Percentiles rank a stretch among this genome's conserved stretches.
Conservation (phyloP, 2,888 invertebrate genomes). For the Acholoe squamosa region DNA sequence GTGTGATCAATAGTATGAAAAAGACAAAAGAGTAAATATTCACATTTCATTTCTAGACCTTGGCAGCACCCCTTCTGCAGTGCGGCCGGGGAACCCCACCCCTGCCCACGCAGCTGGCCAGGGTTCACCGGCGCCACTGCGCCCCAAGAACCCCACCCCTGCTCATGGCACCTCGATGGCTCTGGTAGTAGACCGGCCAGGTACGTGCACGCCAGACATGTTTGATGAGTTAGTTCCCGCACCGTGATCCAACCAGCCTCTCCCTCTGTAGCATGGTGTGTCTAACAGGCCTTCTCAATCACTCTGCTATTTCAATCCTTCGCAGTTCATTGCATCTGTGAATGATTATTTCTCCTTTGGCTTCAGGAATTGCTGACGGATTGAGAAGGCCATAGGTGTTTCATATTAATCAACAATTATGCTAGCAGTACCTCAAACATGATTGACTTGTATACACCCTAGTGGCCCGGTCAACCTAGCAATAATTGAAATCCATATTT, state of each 20-base stretch:
- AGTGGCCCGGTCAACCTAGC: too few relatives aligned
- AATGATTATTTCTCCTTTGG: too few relatives aligned
- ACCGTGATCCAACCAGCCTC: constrained; percentile 28
- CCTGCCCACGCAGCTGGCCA: constrained; percentile 79
- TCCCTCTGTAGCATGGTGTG: constrained; percentile 45
- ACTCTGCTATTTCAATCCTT: neutral
- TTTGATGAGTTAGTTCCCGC: constrained; percentile 23
- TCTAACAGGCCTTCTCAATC: neutral
- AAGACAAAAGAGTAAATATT: too few relatives aligned
- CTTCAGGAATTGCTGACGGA: neutral
- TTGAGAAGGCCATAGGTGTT: neutral
- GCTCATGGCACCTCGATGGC: constrained; percentile 71
- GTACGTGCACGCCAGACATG: constrained; percentile 41
- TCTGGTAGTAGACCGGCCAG: constrained; percentile 65
- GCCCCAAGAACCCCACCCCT: constrained; percentile 80
- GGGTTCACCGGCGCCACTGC: constrained; percentile 78
- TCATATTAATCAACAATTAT: too few relatives aligned
- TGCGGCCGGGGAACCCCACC: constrained; percentile 82
- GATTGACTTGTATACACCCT: too few relatives aligned
- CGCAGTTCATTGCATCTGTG: too few relatives aligned
- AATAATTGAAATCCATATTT: too few relatives aligned
- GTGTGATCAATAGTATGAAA: too few relatives aligned
- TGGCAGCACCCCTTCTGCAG: constrained; percentile 73
- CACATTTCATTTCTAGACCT: constrained; percentile 5
- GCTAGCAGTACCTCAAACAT: too few relatives aligned